Conservation (phyloP, 2,113 vertebrate species). For the Aegypius monachus region DNA sequence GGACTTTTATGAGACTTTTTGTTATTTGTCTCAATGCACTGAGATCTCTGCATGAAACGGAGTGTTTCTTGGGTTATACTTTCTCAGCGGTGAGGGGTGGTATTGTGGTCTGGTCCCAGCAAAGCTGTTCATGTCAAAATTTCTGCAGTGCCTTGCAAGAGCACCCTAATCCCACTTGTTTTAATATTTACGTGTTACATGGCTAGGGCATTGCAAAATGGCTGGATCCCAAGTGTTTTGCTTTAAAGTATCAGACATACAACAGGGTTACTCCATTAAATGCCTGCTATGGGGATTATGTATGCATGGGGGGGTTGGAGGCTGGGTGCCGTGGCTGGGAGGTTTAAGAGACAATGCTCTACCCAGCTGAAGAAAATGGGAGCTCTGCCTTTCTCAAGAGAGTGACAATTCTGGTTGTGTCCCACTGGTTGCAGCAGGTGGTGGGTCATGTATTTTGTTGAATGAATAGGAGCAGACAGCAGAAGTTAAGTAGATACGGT, state of each 20-base stretch:
- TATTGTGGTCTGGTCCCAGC: neutral
- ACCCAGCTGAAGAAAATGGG: neutral
- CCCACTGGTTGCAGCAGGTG: neutral
- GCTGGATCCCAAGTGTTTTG: neutral
- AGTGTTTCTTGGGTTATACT: neutral
- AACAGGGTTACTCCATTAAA: neutral
- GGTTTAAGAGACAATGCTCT: neutral
- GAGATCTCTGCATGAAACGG: neutral
- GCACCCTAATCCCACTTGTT: neutral
- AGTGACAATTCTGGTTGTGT: neutral
- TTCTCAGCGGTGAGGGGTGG: neutral
- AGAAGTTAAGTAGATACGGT: neutral
- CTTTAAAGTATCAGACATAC: neutral
- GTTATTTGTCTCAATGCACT: neutral
- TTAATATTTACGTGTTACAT: neutral
- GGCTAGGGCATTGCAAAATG: neutral
- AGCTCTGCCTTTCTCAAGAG: neutral
- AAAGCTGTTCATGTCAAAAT: neutral
- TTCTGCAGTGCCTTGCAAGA: neutral
- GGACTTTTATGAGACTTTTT: neutral
- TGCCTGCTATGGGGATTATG: neutral
- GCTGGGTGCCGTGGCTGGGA: neutral
- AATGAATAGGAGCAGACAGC: neutral
- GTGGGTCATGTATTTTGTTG: neutral
- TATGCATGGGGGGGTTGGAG: neutral